Conservation (phyloP, 2,888 invertebrate species). For the Peribatodes rhomboidaria region DNA sequence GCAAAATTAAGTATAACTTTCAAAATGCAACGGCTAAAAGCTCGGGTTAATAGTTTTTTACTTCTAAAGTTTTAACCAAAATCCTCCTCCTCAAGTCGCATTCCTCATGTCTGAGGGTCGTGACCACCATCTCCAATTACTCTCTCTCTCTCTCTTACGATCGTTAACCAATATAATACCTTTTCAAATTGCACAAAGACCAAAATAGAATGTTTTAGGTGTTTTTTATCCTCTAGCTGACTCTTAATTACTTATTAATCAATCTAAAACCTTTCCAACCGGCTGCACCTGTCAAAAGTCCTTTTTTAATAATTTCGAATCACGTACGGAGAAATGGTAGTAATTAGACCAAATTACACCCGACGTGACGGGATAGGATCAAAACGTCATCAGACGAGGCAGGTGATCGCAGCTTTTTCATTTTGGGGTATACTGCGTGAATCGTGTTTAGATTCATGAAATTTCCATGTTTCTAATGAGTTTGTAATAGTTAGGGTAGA, state of each 20-base stretch:
- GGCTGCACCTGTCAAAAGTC: constrained; percentile 21
- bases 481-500: not conserved
- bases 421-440: constrained; percentile 12
- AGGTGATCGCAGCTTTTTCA: constrained; percentile 18
- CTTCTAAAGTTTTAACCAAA: too few relatives aligned
- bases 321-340: constrained; percentile 27
- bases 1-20: too few relatives aligned
- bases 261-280: not conserved
- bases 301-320: constrained; percentile 35
- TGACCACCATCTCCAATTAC: too few relatives aligned
- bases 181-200: too few relatives aligned
- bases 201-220: too few relatives aligned
- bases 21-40: too few relatives aligned
- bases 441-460: constrained; percentile 8
- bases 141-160: too few relatives aligned
- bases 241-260: not conserved
- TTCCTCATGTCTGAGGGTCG: too few relatives aligned
- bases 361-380: constrained; percentile 17
- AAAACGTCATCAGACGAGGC: constrained; percentile 21
- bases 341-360: constrained; percentile 30
- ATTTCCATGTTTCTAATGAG: constrained; percentile 5
- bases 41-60: too few relatives aligned
- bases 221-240: too few relatives aligned
- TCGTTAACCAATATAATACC: too few relatives aligned
- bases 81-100: too few relatives aligned